Evolutionary conservation across 2,113 vertebrate species (phyloP), one percentile per base, ranked within the genome.

Genomic region (Pseudorhombus dupliciocellatus): DNA sequence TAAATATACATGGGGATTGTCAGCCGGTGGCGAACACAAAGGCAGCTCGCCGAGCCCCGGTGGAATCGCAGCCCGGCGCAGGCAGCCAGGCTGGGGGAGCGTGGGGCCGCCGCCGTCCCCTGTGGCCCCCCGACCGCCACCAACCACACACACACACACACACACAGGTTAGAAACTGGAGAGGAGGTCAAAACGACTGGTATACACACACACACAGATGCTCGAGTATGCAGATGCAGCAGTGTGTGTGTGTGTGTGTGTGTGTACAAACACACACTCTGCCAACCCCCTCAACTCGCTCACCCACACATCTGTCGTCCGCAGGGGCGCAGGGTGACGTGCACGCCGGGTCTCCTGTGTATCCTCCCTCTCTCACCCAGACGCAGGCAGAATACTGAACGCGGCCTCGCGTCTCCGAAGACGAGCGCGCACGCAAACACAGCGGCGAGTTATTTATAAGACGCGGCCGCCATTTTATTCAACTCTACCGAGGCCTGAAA

Each of bases 1-100:
- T 94, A 94, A 94, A 93, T 93, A 93, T 94, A 94, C 92, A 93
- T 93, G 91, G 92, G 88, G 93, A 92, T 89, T 93, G 91, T 94
- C 92, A 93, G 90, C 91, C 90, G 87, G 88, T 92, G 88, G 88
- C 81, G 77, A 91, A 92, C 90, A 92, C 92, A 94, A 93, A 93
- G 92, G 87, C 91, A 76, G 83, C 84, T 63, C 52, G 80, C 83
- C 87, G 74, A 67, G 80, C 75, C 86, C 87, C 88, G 66, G 88
- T 50, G 85, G 74, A 84, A 79, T 77, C 87, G 70, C 48, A 75
- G 77, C 81, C 70, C 34, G 83, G 82, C 79, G 79, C 81, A 88
- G 87, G 89, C 89, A 88, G 84, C 73, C 74, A 63, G 74, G 83
- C 81, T 73, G 67, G 73, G 79, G 56, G 88, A 75, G 82, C 40